Base-by-base conservation (phyloP, 1,140 invertebrate species). In the Kradibia gibbosae region DNA sequence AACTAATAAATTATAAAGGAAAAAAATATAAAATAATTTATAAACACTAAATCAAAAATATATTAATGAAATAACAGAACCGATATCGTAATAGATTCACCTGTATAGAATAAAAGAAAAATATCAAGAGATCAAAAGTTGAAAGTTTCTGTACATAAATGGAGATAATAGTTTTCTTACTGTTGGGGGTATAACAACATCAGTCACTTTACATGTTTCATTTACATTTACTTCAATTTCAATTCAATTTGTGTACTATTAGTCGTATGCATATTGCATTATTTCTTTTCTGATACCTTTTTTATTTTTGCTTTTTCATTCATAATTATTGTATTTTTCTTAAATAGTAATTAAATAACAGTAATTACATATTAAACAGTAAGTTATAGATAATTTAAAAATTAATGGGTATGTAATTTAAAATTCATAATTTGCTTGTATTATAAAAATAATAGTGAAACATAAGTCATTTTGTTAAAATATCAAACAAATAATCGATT, bases 91-190 rank as follows among this genome's bases (percentile, higher is more conserved):
- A 76, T 34, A 76, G 71, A 15, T 45, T 71, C 48, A 20, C 28
- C 60, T 45, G 8, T 42, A 10, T 45, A 79, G 25, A 17, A 75
- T 67, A 31, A 55, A 48, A 25, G 42, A 36, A 78, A 65, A 72
- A 60, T 17, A 36, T 5, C 55, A 39, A 36, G 57, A 48, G 31
- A 42, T 55, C 31, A 76, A 73, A 79, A 74, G 65, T 77, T 60
- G 80, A 53, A 13, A 48, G 45, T 48, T 65, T 75, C 48, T 36
- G 31, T 34, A 78, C 83, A 78, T 78, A 87, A 87, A 87, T 87
- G 82, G 79, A 85, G 81, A 84, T 85, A 67, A 10, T 67, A 7
- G 55, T 76, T 36, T 70, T 79, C 82, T 84, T 84, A 39, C 50
- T 25, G 7, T 42, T 50, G 5, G 31, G n/a, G 15, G 62, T 45